phyloP scores from a whole-genome alignment of 2,888 invertebrate genomes.

The Eudasyphora cyanicolor region DNA sequence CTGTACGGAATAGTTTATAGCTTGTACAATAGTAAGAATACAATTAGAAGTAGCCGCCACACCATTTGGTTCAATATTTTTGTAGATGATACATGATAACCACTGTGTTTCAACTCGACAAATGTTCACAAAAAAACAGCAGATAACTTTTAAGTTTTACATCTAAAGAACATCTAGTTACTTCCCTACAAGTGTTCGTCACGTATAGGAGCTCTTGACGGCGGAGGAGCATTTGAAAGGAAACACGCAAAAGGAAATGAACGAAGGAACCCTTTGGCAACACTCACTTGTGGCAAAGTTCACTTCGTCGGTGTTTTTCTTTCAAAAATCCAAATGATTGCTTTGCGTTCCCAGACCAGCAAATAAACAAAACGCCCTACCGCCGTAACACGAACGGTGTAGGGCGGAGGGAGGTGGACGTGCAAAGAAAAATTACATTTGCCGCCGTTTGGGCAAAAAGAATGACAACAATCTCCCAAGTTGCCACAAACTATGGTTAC shows the following conservation, averaged over 20 bases:
- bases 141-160: background rate
- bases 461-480: background rate
- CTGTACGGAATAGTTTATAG: too few species aligned
- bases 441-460: background rate
- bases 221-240: background rate
- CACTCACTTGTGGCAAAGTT: background rate
- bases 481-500: constrained; percentile 17
- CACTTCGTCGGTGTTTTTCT: background rate
- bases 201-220: constrained; percentile 33
- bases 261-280: constrained; percentile 5
- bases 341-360: background rate
- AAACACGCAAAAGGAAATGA: constrained; percentile 10
- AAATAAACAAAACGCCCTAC: background rate
- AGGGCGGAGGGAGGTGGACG: background rate
- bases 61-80: too few species aligned
- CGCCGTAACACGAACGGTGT: background rate
- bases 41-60: too few species aligned
- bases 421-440: constrained; percentile 16
- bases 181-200: constrained; percentile 23
- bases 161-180: background rate
- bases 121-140: background rate
- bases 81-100: too few species aligned
- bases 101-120: background rate
- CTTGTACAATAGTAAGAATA: too few species aligned
- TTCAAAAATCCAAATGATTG: background rate